Evolutionary conservation across 2,797 vertebrate genomes (phyloP), one percentile per base, ranked within the genome.

Genomic region (Gila robusta): DNA sequence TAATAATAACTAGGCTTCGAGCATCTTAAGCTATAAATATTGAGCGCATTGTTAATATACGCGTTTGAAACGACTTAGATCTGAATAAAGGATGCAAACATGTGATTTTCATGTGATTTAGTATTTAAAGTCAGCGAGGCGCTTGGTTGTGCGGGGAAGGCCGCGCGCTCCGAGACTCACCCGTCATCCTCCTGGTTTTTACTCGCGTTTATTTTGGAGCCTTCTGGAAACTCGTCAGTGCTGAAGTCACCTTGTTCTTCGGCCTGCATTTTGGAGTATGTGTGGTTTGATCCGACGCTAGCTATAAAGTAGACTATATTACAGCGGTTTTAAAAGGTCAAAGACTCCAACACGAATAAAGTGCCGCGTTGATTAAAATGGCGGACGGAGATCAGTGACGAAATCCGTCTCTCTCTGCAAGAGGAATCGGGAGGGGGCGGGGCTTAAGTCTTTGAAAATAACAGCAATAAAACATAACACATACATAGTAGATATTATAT

Each of bases 191-290:
- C 95, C 91, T 95, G 96, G 67, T 97, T 97, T 89, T 97, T 97
- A 94, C 96, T 97, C 17, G 96, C 96, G 79, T 97, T 97, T 83
- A 97, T 97, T 90, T 97, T 97, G 26, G 96, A 97, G 37, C 96
- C 96, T 87, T 97, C 96, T 3, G 96, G 95, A 92, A 95, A 96
- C 47, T 97, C 96, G 67, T 96, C 96, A 39, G 93, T 91, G 87
- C 92, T 94, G 82, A 92, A 91, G 52, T 92, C 92, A 35, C 52
- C 88, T 56, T 90, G 90, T n/a, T 91, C 89, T 86, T 93, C 92
- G 35, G 79, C 86, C 86, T 91, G 92, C 92, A 93, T 93, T 85
- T 71, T 91, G 37, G 10, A 9, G 7, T 14, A 44, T 21, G 9
- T 52, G 16, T 32, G 6, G 70, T 6, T 47, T 23, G 52, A 49